A percentile compares a stretch with the other conserved stretches of the same genome.
Conservation (phyloP, 2,797 vertebrate species). For the Urosaurus nigricauda region DNA sequence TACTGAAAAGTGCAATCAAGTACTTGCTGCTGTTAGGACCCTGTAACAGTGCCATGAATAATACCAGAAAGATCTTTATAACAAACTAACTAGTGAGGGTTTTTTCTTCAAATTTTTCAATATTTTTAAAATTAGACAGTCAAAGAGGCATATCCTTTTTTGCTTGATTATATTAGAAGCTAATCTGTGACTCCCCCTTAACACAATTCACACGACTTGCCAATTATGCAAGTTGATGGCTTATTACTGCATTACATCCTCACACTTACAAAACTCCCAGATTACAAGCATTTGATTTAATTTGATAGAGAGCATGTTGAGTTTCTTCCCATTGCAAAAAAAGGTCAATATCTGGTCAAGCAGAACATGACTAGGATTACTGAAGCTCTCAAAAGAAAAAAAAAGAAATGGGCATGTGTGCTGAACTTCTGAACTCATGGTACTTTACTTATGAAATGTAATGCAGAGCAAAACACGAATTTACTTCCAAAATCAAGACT, state of each 20-base stretch:
- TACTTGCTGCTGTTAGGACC: constrained; percentile 9
- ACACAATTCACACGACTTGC: constrained; percentile 51
- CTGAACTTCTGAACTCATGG: constrained; percentile 81
- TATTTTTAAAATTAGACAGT: constrained; percentile 45
- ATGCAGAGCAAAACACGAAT: constrained; percentile 65
- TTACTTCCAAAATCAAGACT: constrained; percentile 79
- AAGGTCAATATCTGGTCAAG: constrained; percentile 76
- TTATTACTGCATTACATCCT: constrained; percentile 54
- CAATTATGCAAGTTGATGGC: constrained; percentile 51
- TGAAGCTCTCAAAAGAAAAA: constrained; percentile 56
- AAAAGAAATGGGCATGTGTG: constrained; percentile 61
- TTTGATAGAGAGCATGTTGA: constrained; percentile 73
- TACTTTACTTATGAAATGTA: constrained; percentile 61
- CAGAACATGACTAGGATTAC: constrained; percentile 69
- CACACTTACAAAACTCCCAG: constrained; percentile 62
- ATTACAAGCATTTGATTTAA: constrained; percentile 72
- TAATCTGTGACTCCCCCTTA: not conserved
- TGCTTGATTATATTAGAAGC: not conserved
- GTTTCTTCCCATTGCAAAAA: constrained; percentile 67
- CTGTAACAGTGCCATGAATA: constrained; percentile 36
- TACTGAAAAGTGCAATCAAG: constrained; percentile 47
- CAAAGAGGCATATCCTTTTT: not conserved
- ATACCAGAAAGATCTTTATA: constrained; percentile 44
- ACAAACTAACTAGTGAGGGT: constrained; percentile 5
- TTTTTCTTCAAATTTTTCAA: constrained; percentile 37